These are phyloP conservation scores for Drosophila differens DNA, from an alignment of 2,888 invertebrate species.

Conservation along the genomic window DNA sequence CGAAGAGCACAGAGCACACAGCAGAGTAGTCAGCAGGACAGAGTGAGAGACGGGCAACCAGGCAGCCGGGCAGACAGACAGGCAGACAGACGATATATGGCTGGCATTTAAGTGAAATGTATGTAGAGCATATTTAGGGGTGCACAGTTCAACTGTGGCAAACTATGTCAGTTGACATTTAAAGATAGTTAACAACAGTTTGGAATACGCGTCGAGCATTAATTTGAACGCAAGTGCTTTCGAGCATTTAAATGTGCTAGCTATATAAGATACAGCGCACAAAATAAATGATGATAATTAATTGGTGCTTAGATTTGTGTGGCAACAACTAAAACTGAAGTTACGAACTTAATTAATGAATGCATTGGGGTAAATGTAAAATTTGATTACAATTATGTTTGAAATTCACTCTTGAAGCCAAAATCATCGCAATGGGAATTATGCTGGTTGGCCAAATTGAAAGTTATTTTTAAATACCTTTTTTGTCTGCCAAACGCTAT, in stretches of 20 bases:
- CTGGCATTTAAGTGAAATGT: conserved; percentile 78
- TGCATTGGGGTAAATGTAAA: background rate
- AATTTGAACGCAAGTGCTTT: conserved; percentile 24
- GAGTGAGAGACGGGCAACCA: background rate
- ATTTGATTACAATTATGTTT: background rate
- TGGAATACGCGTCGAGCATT: conserved; percentile 35
- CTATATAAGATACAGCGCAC: conserved; percentile 9
- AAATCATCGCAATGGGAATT: background rate
- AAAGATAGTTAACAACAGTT: conserved; percentile 77
- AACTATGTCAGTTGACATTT: conserved; percentile 71
- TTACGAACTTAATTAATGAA: background rate
- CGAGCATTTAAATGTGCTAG: conserved; percentile 23
- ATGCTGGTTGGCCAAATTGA: background rate
- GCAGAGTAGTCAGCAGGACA: background rate
- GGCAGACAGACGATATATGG: conserved; percentile 60
- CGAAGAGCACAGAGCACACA: background rate
- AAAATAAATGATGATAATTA: conserved; percentile 19
- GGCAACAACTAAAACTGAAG: background rate
- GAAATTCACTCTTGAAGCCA: background rate
- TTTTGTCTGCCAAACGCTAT: too few relatives aligned
- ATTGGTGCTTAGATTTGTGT: conserved; percentile 17
- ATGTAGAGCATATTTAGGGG: conserved; percentile 70
- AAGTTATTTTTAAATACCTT: background rate
- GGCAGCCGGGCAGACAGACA: background rate
- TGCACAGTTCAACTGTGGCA: conserved; percentile 16